Conservation (phyloP, 2,888 invertebrate species). For the Chloroclysta siterata region DNA sequence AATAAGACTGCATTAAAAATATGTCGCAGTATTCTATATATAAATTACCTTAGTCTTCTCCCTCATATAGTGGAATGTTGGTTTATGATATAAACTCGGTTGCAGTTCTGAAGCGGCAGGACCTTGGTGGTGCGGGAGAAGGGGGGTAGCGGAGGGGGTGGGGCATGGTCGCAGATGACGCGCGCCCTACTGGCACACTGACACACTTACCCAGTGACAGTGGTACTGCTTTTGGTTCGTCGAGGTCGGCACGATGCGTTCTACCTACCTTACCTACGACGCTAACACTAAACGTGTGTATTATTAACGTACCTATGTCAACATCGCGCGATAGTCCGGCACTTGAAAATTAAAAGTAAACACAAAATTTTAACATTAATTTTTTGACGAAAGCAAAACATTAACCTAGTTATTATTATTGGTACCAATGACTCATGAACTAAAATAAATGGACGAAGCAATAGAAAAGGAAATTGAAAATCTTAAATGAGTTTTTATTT, state of each 20-base stretch:
- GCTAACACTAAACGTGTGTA: conserved; percentile 48
- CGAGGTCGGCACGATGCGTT: conserved; percentile 79
- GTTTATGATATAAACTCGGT: conserved; percentile 56
- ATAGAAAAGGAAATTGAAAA: too few species aligned
- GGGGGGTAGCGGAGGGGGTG: conserved; percentile 53
- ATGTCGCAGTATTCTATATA: not conserved
- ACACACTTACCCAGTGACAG: conserved; percentile 85
- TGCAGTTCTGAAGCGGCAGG: conserved; percentile 68
- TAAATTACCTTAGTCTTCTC: conserved; percentile 13
- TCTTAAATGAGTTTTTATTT: too few species aligned
- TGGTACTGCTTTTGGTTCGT: conserved; percentile 83
- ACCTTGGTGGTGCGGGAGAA: conserved; percentile 71
- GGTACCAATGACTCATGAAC: too few species aligned
- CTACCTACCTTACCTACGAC: conserved; percentile 60
- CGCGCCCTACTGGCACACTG: conserved; percentile 84
- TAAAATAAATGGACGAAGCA: too few species aligned
- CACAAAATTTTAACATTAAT: not conserved
- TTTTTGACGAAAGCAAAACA: not conserved
- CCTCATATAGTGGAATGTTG: conserved; percentile 22
- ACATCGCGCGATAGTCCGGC: conserved; percentile 14
- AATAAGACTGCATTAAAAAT: not conserved
- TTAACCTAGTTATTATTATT: not conserved
- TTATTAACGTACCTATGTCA: conserved; percentile 47
- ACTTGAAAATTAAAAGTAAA: conserved; percentile 12
- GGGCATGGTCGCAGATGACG: conserved; percentile 80